Conservation (phyloP, 2,888 invertebrate genomes). For the Torymus auratus region DNA sequence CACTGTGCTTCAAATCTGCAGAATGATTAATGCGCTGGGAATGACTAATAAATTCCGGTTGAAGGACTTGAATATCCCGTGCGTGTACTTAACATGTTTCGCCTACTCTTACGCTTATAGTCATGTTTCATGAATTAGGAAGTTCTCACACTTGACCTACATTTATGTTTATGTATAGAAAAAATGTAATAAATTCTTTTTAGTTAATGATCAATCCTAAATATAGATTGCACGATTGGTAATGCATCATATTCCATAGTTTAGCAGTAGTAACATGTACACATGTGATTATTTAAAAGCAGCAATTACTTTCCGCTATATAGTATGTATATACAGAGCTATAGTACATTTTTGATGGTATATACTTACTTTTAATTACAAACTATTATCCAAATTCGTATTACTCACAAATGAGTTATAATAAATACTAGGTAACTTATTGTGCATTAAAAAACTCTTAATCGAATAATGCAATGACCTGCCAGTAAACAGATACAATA, state of each 20-base stretch:
- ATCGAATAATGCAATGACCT: background rate
- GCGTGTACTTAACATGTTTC: background rate
- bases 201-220: background rate
- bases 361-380: too few species aligned
- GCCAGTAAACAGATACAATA: background rate
- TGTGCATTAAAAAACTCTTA: too few species aligned
- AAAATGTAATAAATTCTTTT: too few species aligned
- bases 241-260: too few species aligned
- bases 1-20: background rate
- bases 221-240: conserved; percentile 4
- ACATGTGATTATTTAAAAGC: too few species aligned
- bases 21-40: conserved; percentile 13
- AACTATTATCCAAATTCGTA: too few species aligned
- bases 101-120: background rate
- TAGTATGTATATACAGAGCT: too few species aligned
- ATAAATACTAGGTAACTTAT: too few species aligned
- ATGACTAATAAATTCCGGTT: conserved; percentile 34
- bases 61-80: conserved; percentile 6
- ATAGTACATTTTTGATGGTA: too few species aligned
- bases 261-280: too few species aligned
- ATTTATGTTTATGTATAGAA: background rate
- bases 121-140: background rate
- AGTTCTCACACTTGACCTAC: conserved; percentile 6
- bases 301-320: too few species aligned
- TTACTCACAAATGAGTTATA: too few species aligned